phyloP scores from a whole-genome alignment of 2,888 invertebrate genomes.

The Boloria euphrosyne region DNA sequence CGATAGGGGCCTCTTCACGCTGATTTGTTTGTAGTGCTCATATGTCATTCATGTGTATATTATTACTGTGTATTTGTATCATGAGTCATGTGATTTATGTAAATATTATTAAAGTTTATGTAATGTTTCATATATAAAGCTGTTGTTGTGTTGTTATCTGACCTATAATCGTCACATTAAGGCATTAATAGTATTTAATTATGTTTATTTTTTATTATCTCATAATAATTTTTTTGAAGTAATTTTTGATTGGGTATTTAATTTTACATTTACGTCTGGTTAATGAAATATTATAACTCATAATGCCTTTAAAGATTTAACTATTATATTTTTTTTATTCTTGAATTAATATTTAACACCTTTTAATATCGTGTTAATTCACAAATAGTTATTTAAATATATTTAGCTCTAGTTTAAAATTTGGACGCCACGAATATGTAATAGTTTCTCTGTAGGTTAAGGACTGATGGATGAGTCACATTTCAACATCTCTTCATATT shows the following conservation, averaged over 20 bases:
- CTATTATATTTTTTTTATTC: no score
- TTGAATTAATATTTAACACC: no score
- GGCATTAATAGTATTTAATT: background rate
- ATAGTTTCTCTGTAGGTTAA: constrained; percentile 38
- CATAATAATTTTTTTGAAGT: no score
- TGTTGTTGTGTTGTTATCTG: constrained; percentile 31
- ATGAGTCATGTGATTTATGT: constrained; percentile 30
- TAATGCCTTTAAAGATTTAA: no score
- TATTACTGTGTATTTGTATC: constrained; percentile 41
- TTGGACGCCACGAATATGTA: constrained; percentile 23
- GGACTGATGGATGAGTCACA: constrained; percentile 40
- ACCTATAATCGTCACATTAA: constrained; percentile 16
- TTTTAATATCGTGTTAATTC: no score
- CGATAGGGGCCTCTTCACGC: constrained; percentile 58
- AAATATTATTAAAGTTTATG: constrained; percentile 32
- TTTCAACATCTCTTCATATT: constrained; percentile 22
- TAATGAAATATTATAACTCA: no score
- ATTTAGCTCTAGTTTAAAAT: background rate
- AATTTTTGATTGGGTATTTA: no score
- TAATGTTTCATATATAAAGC: constrained; percentile 28
- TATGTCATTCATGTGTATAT: constrained; percentile 45
- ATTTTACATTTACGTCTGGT: no score
- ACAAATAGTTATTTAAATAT: background rate
- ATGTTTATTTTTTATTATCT: background rate
- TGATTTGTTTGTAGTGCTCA: constrained; percentile 58